phyloP scores from a whole-genome alignment of 2,797 vertebrate genomes.

The Capromys pilorides region DNA sequence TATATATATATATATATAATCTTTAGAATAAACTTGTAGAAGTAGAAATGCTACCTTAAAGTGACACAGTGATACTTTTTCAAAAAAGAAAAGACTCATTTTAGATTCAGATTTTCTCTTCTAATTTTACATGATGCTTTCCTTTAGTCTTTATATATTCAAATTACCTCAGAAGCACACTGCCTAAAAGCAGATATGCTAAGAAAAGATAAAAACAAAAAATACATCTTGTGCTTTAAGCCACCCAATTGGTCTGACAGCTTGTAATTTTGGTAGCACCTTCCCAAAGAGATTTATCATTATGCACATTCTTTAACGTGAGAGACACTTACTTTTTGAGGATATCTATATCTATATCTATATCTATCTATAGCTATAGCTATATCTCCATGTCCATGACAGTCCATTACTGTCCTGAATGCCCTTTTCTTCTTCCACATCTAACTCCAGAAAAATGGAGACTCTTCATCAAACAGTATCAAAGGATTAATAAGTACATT shows the following conservation, averaged over 20 bases:
- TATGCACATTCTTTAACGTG: not conserved
- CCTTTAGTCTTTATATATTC: not conserved
- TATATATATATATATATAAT: no score
- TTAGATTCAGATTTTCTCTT: constrained; percentile 57
- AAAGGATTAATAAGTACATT: not conserved
- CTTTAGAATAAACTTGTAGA: not conserved
- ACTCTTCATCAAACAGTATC: not conserved
- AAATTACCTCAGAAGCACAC: not conserved
- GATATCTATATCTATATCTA: no score
- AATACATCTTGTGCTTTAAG: not conserved
- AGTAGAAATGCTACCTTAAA: not conserved
- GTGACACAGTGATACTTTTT: not conserved
- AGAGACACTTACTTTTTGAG: not conserved
- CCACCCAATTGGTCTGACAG: not conserved
- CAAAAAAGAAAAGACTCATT: not conserved
- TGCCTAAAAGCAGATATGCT: not conserved
- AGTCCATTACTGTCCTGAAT: not conserved
- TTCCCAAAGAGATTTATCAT: not conserved
- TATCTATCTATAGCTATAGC: no score
- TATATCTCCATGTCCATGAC: no score
- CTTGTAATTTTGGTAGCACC: not conserved
- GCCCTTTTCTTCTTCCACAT: not conserved
- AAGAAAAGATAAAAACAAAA: constrained; percentile 20
- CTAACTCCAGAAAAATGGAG: not conserved
- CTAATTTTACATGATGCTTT: constrained; percentile 9